Percentiles rank a stretch among this genome's conserved stretches.
These are phyloP conservation scores for Dipodomys ordii DNA, from an alignment of 2,113 vertebrate genomes.

Conservation along the genomic window DNA sequence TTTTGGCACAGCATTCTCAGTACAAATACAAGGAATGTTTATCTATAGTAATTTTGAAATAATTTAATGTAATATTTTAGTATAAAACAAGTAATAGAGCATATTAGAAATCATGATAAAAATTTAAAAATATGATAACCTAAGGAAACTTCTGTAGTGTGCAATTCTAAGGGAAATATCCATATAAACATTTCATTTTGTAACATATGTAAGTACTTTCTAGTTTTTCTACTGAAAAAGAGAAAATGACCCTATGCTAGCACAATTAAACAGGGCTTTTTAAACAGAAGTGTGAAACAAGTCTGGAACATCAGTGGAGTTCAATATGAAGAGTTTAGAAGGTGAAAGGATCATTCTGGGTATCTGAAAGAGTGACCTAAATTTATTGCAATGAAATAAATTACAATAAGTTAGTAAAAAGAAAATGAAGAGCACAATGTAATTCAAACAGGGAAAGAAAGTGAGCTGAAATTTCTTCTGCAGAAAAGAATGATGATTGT, in stretches of 20 bases:
- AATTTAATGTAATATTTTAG: neutral
- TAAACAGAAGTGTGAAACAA: neutral
- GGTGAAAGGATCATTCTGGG: neutral
- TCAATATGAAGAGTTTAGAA: neutral
- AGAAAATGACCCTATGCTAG: neutral
- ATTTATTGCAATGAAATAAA: slow-evolving; percentile 16
- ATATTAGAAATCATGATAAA: neutral
- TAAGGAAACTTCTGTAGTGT: neutral
- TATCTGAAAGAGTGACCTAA: neutral
- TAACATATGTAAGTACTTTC: neutral
- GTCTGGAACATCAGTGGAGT: neutral
- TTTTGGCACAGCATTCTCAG: neutral
- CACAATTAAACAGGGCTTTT: neutral
- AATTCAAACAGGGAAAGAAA: neutral
- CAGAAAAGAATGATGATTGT: neutral
- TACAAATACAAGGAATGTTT: slow-evolving; percentile 1
- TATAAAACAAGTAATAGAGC: slow-evolving; percentile 19
- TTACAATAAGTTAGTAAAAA: neutral
- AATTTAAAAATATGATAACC: neutral
- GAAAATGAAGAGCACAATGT: neutral
- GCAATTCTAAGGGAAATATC: slow-evolving; percentile 3
- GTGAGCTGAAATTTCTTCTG: neutral
- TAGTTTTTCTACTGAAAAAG: neutral
- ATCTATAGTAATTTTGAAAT: slow-evolving; percentile 7
- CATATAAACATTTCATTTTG: neutral